Conservation (phyloP, 1,140 invertebrate species). For the Drosophila prosaltans region DNA sequence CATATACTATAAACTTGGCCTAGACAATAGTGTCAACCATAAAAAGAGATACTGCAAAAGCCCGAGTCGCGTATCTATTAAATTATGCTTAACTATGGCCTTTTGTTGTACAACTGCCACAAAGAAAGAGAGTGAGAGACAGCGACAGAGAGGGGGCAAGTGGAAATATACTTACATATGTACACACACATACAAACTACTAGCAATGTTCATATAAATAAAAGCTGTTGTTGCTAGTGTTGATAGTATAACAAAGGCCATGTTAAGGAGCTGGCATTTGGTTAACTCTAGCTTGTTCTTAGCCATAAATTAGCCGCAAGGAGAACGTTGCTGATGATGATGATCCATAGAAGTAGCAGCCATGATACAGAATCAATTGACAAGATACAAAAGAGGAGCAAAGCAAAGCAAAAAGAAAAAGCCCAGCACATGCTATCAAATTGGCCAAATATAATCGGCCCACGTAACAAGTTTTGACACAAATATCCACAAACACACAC, state of each 20-base stretch:
- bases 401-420: slow-evolving; percentile 6
- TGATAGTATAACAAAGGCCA: slow-evolving; percentile 54
- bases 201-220: slow-evolving; percentile 18
- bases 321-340: background rate
- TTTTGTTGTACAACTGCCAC: slow-evolving; percentile 51
- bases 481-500: slow-evolving; percentile 20
- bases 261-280: slow-evolving; percentile 39
- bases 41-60: slow-evolving; percentile 55
- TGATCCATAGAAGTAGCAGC: background rate
- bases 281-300: slow-evolving; percentile 10
- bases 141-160: background rate
- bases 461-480: slow-evolving; percentile 35
- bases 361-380: background rate
- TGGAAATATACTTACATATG: background rate
- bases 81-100: slow-evolving; percentile 81
- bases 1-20: slow-evolving; percentile 69
- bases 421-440: slow-evolving; percentile 7
- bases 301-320: background rate
- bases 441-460: slow-evolving; percentile 33
- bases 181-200: background rate
- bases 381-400: slow-evolving; percentile 18
- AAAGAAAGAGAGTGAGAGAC: background rate
- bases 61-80: slow-evolving; percentile 73
- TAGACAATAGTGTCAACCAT: slow-evolving; percentile 81
- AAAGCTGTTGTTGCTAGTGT: slow-evolving; percentile 33